phyloP scores from a whole-genome alignment of 2,888 invertebrate species.

The Zygothrica quintamaculata region DNA sequence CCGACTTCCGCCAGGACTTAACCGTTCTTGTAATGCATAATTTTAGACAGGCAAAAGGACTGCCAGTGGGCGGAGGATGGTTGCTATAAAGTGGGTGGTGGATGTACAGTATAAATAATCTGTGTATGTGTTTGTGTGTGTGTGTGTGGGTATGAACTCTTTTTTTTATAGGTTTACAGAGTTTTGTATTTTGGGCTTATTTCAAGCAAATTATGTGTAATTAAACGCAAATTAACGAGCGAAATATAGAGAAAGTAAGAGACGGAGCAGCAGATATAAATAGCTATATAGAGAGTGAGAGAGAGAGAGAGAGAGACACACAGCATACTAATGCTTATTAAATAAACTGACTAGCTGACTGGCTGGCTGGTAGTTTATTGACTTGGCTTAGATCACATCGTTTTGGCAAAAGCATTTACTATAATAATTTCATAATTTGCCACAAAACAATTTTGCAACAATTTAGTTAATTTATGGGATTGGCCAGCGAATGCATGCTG shows the following conservation, averaged over 20 bases:
- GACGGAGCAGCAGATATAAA: background rate
- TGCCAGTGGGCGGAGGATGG: background rate
- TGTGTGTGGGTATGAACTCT: no score
- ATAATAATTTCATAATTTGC: conserved; percentile 75
- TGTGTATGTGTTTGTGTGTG: no score
- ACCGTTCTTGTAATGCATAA: conserved; percentile 80
- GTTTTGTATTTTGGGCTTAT: conserved; percentile 51
- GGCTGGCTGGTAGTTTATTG: conserved; percentile 70
- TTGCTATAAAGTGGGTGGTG: background rate
- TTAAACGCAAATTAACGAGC: conserved; percentile 74
- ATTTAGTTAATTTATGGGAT: conserved; percentile 71
- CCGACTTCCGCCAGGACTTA: conserved; percentile 80
- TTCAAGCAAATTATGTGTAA: conserved; percentile 69
- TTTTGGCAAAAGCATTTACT: conserved; percentile 59
- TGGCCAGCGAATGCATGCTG: background rate
- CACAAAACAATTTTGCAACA: conserved; percentile 75
- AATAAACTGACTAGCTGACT: conserved; percentile 66
- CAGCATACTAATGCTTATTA: conserved; percentile 61
- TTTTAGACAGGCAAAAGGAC: conserved; percentile 53
- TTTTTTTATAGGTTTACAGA: no score
- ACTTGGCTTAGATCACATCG: conserved; percentile 66
- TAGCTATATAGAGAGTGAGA: background rate
- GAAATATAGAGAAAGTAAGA: background rate
- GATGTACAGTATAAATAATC: conserved; percentile 74
- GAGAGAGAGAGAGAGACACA: conserved; percentile 8